These are phyloP conservation scores for Myxocyprinus asiaticus DNA, from an alignment of 2,113 vertebrate genomes.

Conservation along the genomic window DNA sequence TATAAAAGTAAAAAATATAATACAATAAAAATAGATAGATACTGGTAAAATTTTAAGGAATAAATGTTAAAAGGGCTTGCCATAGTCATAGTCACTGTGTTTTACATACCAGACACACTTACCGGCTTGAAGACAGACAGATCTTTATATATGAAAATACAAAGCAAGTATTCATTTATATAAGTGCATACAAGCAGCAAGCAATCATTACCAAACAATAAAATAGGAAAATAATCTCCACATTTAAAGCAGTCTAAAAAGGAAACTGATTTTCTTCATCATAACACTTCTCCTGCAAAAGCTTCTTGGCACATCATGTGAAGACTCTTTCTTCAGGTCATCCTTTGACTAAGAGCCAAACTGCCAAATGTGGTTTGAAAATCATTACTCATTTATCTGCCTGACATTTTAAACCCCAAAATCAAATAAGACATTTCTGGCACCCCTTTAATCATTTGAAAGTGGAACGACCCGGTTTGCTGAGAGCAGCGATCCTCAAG, in stretches of 20 bases:
- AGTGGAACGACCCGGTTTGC: constrained; percentile 16
- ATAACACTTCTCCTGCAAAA: neutral
- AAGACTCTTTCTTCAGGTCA: constrained; percentile 35
- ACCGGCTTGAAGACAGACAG: neutral
- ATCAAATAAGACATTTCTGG: constrained; percentile 26
- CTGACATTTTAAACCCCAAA: neutral
- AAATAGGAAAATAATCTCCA: neutral
- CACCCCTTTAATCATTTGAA: constrained; percentile 1
- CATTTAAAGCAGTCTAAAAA: neutral
- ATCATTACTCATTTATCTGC: constrained; percentile 34
- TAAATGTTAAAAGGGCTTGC: no score
- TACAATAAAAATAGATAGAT: no score
- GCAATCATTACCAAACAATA: neutral
- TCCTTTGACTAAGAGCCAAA: constrained; percentile 49
- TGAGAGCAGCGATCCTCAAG: no score
- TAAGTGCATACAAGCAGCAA: neutral
- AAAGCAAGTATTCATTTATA: neutral
- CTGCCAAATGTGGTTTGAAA: neutral
- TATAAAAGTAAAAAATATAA: no score
- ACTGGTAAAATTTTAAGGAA: no score
- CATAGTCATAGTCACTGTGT: no score
- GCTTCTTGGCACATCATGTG: constrained; percentile 18
- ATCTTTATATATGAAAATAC: neutral
- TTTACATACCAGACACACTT: no score
- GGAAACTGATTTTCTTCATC: neutral